These are phyloP conservation scores for Cosmopolites sordidus DNA, from an alignment of 2,888 invertebrate species.

Conservation along the genomic window DNA sequence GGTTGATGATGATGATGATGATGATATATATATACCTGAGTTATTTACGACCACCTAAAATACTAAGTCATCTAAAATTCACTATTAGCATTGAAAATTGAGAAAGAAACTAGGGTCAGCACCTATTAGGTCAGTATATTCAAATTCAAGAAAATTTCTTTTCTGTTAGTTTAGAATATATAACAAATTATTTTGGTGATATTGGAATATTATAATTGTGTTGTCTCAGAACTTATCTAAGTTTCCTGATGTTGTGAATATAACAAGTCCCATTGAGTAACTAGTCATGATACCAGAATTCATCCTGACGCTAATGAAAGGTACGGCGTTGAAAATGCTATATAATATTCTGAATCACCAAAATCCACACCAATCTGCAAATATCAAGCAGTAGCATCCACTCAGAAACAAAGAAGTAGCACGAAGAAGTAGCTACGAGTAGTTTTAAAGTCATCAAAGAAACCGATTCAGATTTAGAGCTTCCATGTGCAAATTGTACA, in stretches of 20 bases:
- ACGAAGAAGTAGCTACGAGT: slow-evolving; percentile 27
- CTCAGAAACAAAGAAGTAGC: slow-evolving; percentile 25
- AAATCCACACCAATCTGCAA: slow-evolving; percentile 12
- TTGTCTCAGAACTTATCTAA: slow-evolving; percentile 10
- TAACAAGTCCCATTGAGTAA: not conserved
- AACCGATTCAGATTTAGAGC: slow-evolving; percentile 25
- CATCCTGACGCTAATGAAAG: not conserved
- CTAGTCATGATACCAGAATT: not conserved
- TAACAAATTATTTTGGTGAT: slow-evolving; percentile 20
- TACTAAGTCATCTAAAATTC: slow-evolving; percentile 33
- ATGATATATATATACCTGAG: slow-evolving; percentile 35
- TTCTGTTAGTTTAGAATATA: slow-evolving; percentile 21
- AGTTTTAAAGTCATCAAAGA: slow-evolving; percentile 32
- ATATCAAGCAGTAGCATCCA: slow-evolving; percentile 30
- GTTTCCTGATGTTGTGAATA: not conserved
- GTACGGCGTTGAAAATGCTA: slow-evolving; percentile 3
- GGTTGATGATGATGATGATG: too few relatives aligned
- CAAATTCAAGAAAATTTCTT: slow-evolving; percentile 20
- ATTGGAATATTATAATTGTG: slow-evolving; percentile 24
- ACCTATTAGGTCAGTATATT: too few relatives aligned
- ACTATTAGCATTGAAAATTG: slow-evolving; percentile 26
- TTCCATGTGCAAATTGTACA: slow-evolving; percentile 33
- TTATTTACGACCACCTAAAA: slow-evolving; percentile 33
- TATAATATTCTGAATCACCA: not conserved
- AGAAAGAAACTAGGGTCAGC: slow-evolving; percentile 14